A percentile compares a stretch with the other conserved stretches of the same genome.
Evolutionary conservation across 2,888 invertebrate species (phyloP).

Genomic region (Sycophila texana): DNA sequence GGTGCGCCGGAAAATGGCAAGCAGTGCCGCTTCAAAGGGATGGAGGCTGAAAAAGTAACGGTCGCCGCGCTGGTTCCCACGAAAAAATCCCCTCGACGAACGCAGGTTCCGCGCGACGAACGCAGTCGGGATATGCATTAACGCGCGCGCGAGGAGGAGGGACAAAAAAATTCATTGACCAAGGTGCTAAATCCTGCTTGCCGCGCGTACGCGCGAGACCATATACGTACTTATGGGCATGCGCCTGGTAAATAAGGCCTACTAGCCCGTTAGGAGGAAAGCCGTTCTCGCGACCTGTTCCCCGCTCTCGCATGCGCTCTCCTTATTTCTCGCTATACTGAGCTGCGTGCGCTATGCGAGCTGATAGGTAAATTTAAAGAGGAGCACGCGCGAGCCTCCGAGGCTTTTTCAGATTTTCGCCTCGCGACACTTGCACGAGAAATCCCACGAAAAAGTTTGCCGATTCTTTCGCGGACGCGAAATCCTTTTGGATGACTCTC

Average conservation of each 20-base stretch:
- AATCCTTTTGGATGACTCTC: too few relatives aligned
- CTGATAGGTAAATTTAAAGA: slow-evolving; percentile 55
- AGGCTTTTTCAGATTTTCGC: slow-evolving; percentile 29
- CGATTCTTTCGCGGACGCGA: too few relatives aligned
- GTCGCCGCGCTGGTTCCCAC: background rate
- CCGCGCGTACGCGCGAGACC: slow-evolving; percentile 10
- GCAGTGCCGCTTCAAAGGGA: background rate
- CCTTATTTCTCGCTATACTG: background rate
- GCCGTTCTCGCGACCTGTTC: background rate
- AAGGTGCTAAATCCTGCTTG: slow-evolving; percentile 37
- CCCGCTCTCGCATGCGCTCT: background rate
- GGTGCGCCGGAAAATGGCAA: too few relatives aligned
- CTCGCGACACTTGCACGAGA: slow-evolving; percentile 34
- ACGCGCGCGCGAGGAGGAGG: too few relatives aligned
- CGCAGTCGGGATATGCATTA: slow-evolving; percentile 19
- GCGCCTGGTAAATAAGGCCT: slow-evolving; percentile 38
- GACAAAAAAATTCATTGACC: slow-evolving; percentile 41
- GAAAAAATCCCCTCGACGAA: background rate
- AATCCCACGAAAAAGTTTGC: too few relatives aligned
- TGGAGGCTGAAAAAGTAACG: background rate
- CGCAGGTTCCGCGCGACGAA: background rate
- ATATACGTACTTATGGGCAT: slow-evolving; percentile 43
- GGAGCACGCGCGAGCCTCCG: slow-evolving; percentile 54
- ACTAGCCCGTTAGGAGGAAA: slow-evolving; percentile 33
- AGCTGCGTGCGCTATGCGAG: slow-evolving; percentile 4